Conservation (phyloP, 37 sponge, comb jelly and placozoan species). For the Halisarca cf. caerulea region DNA sequence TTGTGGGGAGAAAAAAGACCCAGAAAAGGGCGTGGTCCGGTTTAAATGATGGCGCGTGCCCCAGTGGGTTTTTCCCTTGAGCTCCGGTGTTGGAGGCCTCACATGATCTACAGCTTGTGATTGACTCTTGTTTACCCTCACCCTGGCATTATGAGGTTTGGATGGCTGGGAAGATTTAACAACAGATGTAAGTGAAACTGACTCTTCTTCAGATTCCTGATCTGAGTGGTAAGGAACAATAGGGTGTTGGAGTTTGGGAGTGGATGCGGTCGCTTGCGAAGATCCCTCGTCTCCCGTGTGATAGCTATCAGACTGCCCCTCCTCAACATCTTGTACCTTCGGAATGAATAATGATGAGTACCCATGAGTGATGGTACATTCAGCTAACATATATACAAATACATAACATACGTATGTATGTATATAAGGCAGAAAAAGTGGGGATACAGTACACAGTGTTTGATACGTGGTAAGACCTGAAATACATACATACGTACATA, state of each 20-base stretch:
- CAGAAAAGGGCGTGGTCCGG: not conserved
- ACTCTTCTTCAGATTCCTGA: not conserved
- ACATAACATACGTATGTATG: not conserved
- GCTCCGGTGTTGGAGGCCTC: constrained; percentile 5
- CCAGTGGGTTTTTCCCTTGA: constrained; percentile 10
- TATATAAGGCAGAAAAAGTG: not conserved
- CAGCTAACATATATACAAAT: too few species aligned
- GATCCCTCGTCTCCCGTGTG: too few species aligned
- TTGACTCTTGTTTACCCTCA: not conserved
- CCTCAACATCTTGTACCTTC: constrained; percentile 27
- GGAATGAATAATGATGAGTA: not conserved
- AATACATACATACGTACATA: not conserved
- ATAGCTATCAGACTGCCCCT: not conserved
- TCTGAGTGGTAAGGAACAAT: not conserved
- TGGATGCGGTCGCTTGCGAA: not conserved
- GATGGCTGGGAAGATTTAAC: not conserved
- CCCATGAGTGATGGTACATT: too few species aligned
- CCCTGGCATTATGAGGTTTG: too few species aligned
- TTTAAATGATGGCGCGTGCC: constrained; percentile 7
- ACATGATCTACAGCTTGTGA: not conserved
- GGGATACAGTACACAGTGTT: not conserved
- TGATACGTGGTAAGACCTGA: too few species aligned
- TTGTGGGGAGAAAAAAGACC: not conserved
- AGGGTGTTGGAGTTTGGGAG: not conserved
- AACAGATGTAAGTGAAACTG: not conserved